These are phyloP conservation scores for Elachura formosa DNA, from an alignment of 2,113 vertebrate genomes.

Conservation along the genomic window DNA sequence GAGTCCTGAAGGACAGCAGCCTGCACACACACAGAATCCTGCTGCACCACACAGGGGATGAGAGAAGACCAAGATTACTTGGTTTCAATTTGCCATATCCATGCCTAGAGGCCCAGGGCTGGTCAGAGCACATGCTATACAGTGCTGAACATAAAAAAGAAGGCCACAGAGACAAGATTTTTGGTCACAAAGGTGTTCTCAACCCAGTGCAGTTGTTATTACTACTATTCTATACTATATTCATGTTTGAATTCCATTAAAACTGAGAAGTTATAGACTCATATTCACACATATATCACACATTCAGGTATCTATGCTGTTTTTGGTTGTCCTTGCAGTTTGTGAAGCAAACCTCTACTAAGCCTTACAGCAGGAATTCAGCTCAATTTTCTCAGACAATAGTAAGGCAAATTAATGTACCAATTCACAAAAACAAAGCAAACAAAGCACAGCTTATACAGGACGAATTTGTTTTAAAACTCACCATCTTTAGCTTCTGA, in stretches of 20 bases:
- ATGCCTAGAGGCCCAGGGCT: neutral
- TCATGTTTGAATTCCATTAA: neutral
- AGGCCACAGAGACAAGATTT: neutral
- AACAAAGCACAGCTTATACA: neutral
- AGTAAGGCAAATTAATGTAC: neutral
- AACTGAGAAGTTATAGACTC: neutral
- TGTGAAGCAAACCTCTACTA: neutral
- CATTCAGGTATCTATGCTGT: neutral
- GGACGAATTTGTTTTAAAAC: neutral
- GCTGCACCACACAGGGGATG: neutral
- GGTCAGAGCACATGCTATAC: neutral
- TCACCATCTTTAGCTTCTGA: constrained; percentile 98
- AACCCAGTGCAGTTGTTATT: neutral
- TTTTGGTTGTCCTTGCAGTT: neutral
- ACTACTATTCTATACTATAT: neutral
- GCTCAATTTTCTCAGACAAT: neutral
- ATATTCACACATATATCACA: neutral
- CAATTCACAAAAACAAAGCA: neutral
- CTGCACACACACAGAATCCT: neutral
- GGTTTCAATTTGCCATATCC: neutral
- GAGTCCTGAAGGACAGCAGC: neutral
- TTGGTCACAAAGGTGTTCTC: neutral
- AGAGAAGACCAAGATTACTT: neutral
- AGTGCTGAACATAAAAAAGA: neutral
- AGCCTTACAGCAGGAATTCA: neutral